Base-by-base conservation (phyloP, 2,888 invertebrate species). In the Lepeophtheirus nordmannii region DNA sequence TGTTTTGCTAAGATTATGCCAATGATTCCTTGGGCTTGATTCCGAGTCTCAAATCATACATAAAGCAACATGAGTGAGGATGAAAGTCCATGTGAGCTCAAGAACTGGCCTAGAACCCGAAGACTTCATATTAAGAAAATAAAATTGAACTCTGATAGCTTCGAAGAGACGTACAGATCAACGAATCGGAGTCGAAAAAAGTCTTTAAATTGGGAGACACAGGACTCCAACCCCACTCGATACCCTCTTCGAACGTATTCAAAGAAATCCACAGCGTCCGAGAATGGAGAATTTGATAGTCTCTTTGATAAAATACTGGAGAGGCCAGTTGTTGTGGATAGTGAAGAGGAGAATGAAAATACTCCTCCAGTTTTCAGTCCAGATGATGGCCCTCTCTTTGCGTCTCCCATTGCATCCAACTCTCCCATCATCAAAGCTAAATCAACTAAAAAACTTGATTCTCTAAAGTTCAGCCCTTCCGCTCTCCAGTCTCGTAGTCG, bases 311-410 rank as follows among this genome's bases (percentile, higher is more conserved):
- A 14, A 14, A 5, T 46, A 1, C 53, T 46, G 53, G 30, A 30
- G 30, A 30, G 30, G 30, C 30, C 30, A 30, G 30, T 30, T 30
- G 7, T 30, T 2, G 2, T 7, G 2, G 30, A 30, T 30, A 46
- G 53, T 46, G 53, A 46, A 17, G 53, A 46, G 17, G 53, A 46
- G n/a, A 46, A 46, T 14, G 53, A 46, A 46, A 46, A 46, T 46
- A 17, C 53, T 5, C n/a, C 53, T 17, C 53, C 53, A 46, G 17
- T n/a, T 8, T 46, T 46, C 53, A 46, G 53, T 17, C 53, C 53
- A 46, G 53, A 46, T 17, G 53, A 46, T 17, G 53, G 53, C 2
- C n/a, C 53, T 46, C 53, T 46, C 53, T 46, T 46, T 46, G 14
- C 53, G 1, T 46, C 53, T 17, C 53, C 17, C 5, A 14, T 46